Conservation (phyloP, 2,113 vertebrate genomes). For the Herpetotheres cachinnans region DNA sequence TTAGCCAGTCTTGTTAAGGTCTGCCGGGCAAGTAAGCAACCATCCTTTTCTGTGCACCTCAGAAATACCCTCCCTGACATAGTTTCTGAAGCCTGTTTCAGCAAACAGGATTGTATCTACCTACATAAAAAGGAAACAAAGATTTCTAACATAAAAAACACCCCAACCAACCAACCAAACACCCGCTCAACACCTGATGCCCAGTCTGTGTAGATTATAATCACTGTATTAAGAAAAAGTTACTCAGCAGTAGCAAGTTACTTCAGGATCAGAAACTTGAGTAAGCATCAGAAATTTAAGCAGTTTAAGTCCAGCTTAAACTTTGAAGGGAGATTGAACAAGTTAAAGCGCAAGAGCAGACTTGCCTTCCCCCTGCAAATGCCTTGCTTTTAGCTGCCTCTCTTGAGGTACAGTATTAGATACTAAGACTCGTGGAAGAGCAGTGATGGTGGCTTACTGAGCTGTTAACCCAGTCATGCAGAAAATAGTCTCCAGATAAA, state of each 20-base stretch:
- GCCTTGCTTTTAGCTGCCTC: neutral
- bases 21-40: neutral
- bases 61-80: neutral
- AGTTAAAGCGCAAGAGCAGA: neutral
- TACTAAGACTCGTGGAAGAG: neutral
- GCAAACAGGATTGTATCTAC: neutral
- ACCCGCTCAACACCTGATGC: neutral
- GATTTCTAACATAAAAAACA: neutral
- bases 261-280: neutral
- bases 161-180: neutral
- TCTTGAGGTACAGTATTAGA: neutral
- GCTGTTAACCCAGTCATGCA: neutral
- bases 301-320: neutral
- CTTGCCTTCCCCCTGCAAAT: fast-evolving
- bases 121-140: neutral
- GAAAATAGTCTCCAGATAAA: slow-evolving; percentile 26
- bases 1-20: neutral
- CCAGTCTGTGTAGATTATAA: neutral
- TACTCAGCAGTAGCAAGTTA: neutral
- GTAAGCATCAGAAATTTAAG: neutral
- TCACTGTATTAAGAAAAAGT: neutral
- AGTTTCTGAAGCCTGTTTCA: neutral
- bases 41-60: neutral
- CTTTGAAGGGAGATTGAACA: neutral
- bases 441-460: neutral